A percentile compares a stretch with the other conserved stretches of the same genome.
Evolutionary conservation across 2,888 invertebrate species (phyloP).

Genomic region (Strigamia crassipes): DNA sequence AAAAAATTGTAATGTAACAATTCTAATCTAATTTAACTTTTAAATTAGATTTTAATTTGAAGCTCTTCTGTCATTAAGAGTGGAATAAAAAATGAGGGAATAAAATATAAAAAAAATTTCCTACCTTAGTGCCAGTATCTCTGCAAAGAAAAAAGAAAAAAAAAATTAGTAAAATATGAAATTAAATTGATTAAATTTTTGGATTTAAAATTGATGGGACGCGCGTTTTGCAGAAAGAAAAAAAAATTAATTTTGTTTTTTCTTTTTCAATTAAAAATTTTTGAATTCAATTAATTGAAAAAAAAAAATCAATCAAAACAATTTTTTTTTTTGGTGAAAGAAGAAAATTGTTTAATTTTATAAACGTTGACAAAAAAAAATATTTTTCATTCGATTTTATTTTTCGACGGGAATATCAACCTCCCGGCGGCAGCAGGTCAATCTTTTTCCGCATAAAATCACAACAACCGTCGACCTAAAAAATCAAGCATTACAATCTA

Average conservation of each 20-base stretch:
- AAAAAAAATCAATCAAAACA: too few relatives aligned
- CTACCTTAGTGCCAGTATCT: slow-evolving; percentile 21
- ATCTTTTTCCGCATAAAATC: too few relatives aligned
- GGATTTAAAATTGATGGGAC: background rate
- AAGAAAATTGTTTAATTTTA: too few relatives aligned
- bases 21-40: background rate
- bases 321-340: too few relatives aligned
- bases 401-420: too few relatives aligned
- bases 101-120: background rate
- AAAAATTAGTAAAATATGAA: background rate
- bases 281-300: too few relatives aligned
- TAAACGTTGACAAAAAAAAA: too few relatives aligned
- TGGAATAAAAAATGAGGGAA: background rate
- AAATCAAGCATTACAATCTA: too few relatives aligned
- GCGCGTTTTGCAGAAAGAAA: too few relatives aligned
- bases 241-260: background rate
- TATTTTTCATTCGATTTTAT: too few relatives aligned
- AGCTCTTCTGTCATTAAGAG: background rate
- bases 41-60: slow-evolving; percentile 2
- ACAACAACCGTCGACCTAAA: too few relatives aligned
- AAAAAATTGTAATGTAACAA: slow-evolving; percentile 3
- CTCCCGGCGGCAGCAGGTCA: too few relatives aligned
- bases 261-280: background rate
- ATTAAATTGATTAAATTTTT: background rate
- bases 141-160: background rate